A percentile compares a stretch with the other conserved stretches of the same genome.
phyloP scores from a whole-genome alignment of 2,113 vertebrate species.

The Engraulis encrasicolus region DNA sequence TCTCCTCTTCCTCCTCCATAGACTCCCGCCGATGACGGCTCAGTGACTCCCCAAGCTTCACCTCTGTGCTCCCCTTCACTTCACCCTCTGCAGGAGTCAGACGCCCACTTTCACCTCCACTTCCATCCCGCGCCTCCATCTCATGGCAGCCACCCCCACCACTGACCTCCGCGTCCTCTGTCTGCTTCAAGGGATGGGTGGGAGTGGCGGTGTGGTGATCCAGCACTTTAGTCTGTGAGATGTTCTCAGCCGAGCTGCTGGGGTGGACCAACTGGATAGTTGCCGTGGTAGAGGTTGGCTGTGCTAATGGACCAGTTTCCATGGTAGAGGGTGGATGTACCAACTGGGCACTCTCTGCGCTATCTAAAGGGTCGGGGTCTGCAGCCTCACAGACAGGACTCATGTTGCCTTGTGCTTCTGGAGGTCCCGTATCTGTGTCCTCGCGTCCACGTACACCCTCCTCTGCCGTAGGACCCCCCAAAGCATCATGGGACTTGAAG shows the following conservation, averaged over 20 bases:
- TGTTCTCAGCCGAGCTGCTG: background rate
- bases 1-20: slow-evolving; percentile 25
- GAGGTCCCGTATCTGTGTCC: background rate
- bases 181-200: background rate
- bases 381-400: background rate
- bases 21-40: background rate
- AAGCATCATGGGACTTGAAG: too few relatives aligned
- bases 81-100: background rate
- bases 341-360: too few relatives aligned
- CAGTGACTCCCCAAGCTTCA: background rate
- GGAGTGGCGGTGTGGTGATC: background rate
- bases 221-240: background rate
- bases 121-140: too few relatives aligned
- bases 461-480: background rate
- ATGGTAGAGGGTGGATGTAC: too few relatives aligned
- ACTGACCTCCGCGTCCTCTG: background rate
- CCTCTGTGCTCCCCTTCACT: background rate
- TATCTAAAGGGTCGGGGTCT: background rate
- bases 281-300: background rate
- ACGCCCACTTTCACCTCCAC: background rate
- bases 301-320: too few relatives aligned
- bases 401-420: background rate
- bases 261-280: background rate
- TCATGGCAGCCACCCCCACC: too few relatives aligned
- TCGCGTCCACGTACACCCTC: too few relatives aligned